Evolutionary conservation across 2,888 invertebrate species (phyloP).

Genomic region (Erynnis tages): DNA sequence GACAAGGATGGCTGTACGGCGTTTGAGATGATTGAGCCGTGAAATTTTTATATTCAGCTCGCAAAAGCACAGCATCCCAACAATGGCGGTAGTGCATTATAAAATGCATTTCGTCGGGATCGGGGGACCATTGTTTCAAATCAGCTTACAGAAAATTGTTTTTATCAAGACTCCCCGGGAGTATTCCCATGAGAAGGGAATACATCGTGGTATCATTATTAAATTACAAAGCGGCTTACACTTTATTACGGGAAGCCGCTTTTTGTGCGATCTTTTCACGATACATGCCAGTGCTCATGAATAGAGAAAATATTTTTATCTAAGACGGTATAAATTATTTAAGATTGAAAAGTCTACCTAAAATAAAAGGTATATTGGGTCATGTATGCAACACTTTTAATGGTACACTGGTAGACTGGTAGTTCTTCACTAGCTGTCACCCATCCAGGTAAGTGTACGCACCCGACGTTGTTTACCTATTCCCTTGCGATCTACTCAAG

Average conservation of each 20-base stretch:
- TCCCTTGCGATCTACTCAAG: too few relatives aligned
- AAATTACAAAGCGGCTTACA: slow-evolving; percentile 20
- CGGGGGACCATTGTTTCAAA: slow-evolving; percentile 39
- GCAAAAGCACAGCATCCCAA: slow-evolving; percentile 63
- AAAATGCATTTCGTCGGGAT: slow-evolving; percentile 29
- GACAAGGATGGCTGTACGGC: slow-evolving; percentile 48
- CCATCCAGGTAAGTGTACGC: too few relatives aligned
- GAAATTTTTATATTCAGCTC: slow-evolving; percentile 74
- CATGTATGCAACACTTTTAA: too few relatives aligned
- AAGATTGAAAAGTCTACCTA: too few relatives aligned
- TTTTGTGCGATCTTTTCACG: slow-evolving; percentile 1
- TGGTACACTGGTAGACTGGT: too few relatives aligned
- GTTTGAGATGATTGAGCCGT: slow-evolving; percentile 74
- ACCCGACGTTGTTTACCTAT: too few relatives aligned
- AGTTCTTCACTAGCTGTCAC: too few relatives aligned
- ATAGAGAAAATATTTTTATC: too few relatives aligned
- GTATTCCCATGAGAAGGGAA: slow-evolving; percentile 12
- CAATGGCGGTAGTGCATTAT: slow-evolving; percentile 53
- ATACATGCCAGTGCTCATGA: not conserved
- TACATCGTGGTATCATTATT: slow-evolving; percentile 15
- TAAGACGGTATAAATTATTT: too few relatives aligned
- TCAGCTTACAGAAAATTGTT: slow-evolving; percentile 33
- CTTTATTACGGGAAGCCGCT: slow-evolving; percentile 15
- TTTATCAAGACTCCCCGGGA: slow-evolving; percentile 15
- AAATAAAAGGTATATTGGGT: too few relatives aligned